Percentiles rank a stretch among this genome's conserved stretches.
Evolutionary conservation across 1,140 invertebrate species (phyloP).

Genomic region (Drosophila ohnishii): DNA sequence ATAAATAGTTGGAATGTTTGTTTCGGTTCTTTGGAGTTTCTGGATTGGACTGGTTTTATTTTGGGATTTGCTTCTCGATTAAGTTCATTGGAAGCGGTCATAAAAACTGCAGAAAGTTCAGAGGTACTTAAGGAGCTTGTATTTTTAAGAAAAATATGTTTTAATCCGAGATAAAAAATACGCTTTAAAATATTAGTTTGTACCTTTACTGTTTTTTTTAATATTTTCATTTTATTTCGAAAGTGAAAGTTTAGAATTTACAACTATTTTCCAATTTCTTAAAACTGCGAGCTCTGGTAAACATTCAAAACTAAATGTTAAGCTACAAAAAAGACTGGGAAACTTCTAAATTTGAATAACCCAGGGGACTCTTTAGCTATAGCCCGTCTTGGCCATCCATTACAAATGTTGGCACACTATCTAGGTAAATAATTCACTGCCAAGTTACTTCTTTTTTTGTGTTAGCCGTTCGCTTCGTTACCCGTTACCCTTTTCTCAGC

Average conservation of each 20-base stretch:
- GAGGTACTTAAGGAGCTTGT: not conserved
- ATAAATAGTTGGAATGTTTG: conserved; percentile 64
- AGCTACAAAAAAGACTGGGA: not conserved
- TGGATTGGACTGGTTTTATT: conserved; percentile 11
- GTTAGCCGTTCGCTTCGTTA: conserved; percentile 4
- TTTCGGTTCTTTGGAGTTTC: conserved; percentile 22
- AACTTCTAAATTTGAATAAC: not conserved
- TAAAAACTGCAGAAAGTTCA: not conserved
- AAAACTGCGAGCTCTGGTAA: not conserved
- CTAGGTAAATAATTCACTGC: conserved; percentile 59
- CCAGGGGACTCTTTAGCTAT: not conserved
- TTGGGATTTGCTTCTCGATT: conserved; percentile 27
- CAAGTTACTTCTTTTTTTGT: conserved; percentile 17
- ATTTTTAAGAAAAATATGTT: not conserved
- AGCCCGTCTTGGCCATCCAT: conserved; percentile 24
- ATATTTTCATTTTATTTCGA: too few relatives aligned
- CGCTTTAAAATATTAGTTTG: not conserved
- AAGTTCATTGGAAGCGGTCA: conserved; percentile 34
- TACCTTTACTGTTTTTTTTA: too few relatives aligned
- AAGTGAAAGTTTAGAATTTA: too few relatives aligned
- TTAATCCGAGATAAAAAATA: not conserved
- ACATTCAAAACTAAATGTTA: not conserved
- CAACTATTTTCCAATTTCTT: too few relatives aligned
- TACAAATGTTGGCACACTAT: conserved; percentile 45
- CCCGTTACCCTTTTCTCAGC: conserved; percentile 29